phyloP scores from a whole-genome alignment of 2,113 vertebrate genomes.

The Perognathus longimembris region DNA sequence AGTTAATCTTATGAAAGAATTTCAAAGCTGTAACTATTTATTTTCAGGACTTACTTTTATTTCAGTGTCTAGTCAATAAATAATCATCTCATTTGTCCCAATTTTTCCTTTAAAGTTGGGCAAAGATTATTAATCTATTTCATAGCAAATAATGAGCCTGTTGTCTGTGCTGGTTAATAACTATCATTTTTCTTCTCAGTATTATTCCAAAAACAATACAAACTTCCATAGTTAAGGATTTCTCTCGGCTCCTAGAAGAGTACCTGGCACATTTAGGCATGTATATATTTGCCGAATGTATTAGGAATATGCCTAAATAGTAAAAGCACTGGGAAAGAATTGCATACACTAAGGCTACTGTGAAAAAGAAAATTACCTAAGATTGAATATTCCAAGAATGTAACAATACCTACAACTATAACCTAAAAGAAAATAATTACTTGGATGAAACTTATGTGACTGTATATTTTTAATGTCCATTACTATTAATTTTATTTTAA shows the following conservation, averaged over 20 bases:
- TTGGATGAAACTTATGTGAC: background rate
- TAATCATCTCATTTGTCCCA: background rate
- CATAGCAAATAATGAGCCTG: slow-evolving; percentile 5
- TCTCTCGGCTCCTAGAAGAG: slow-evolving; percentile 33
- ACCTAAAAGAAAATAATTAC: background rate
- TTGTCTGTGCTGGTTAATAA: background rate
- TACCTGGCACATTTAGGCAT: slow-evolving; percentile 25
- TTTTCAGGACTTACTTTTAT: background rate
- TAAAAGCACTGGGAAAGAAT: background rate
- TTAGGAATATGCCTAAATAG: slow-evolving; percentile 30
- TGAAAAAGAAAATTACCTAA: background rate
- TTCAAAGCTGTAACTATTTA: background rate
- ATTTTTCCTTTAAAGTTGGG: background rate
- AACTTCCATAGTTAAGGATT: background rate
- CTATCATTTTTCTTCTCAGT: background rate
- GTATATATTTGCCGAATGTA: slow-evolving; percentile 17
- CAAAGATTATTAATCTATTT: slow-evolving; percentile 26
- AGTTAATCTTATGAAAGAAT: background rate
- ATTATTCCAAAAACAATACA: no score
- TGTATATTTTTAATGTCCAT: background rate
- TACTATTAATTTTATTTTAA: slow-evolving; percentile 35
- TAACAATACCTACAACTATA: background rate
- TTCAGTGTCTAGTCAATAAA: background rate
- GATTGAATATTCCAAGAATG: background rate
- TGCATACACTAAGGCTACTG: background rate